phyloP scores from a whole-genome alignment of 92 coral and sea anemone genomes.

The Zoanthus sansibaricus region DNA sequence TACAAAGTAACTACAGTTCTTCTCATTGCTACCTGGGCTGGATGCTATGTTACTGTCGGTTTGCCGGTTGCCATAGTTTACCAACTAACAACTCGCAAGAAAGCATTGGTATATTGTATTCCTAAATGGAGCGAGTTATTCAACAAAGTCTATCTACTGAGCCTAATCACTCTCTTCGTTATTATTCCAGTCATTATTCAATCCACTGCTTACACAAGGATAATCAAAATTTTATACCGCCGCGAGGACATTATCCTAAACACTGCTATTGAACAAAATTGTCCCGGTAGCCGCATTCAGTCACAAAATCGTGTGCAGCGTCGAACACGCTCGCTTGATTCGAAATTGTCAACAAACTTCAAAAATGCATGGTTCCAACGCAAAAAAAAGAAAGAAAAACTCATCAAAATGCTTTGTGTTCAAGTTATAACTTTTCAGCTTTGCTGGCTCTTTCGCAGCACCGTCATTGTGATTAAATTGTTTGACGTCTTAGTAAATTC shows the following conservation, averaged over 20 bases:
- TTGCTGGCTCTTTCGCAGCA: slow-evolving; percentile 36
- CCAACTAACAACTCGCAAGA: neutral
- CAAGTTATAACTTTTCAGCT: slow-evolving; percentile 52
- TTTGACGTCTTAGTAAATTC: slow-evolving; percentile 9
- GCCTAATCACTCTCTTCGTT: slow-evolving; percentile 59
- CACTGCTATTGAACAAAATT: slow-evolving; percentile 12
- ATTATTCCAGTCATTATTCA: slow-evolving; percentile 64
- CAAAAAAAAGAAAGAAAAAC: slow-evolving; percentile 61
- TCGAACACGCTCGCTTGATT: slow-evolving; percentile 7
- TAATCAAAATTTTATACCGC: slow-evolving; percentile 51
- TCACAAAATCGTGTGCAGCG: slow-evolving; percentile 20
- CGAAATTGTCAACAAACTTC: neutral
- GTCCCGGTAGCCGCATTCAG: slow-evolving; percentile 16
- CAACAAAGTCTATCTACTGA: slow-evolving; percentile 53
- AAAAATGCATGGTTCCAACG: slow-evolving; percentile 40
- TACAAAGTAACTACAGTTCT: slow-evolving; percentile 2
- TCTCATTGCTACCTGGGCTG: slow-evolving; percentile 33
- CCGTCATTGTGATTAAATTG: neutral
- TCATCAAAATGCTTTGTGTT: slow-evolving; percentile 64
- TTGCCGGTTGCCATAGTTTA: slow-evolving; percentile 44
- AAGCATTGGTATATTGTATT: neutral
- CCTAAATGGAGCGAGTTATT: slow-evolving; percentile 35
- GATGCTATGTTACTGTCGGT: slow-evolving; percentile 47
- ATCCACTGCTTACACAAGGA: slow-evolving; percentile 66
- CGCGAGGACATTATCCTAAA: neutral